Base-by-base conservation (phyloP, 2,888 invertebrate species). In the Rhaphigaster nebulosa region DNA sequence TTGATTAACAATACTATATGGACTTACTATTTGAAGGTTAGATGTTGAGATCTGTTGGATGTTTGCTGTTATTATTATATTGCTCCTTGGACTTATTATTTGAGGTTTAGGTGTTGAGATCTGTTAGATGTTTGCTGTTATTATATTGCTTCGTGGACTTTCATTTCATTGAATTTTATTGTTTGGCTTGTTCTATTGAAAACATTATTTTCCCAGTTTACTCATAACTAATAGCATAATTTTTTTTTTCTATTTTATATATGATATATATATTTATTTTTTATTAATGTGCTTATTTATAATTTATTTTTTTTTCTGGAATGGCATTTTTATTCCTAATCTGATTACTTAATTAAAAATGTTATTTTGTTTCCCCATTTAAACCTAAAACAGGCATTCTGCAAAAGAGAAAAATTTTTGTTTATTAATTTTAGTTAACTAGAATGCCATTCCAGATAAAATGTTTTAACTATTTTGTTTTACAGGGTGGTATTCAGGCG, bases 401-500 rank as follows among this genome's bases (percentile, higher is more conserved):
- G 60, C 18, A 29, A 34, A 15, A 34, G 29, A 0, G 18, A 65
- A 65, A 29, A 29, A 65, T 18, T 15, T 0, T 29, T 29, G 4
- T 60, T 65, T 15, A 2, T 60, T 60, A 18, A 65, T 34, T 15
- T 65, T 65, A 4, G 4, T 38, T 38, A 13, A 45, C 6, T n/a
- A 0, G 4, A 26, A 23, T 84, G 45, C 84, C 45, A 84, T 84
- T 84, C 45, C 84, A 84, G 84, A 84, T n/a, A 45, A 84, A 84
- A 50, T 45, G n/a, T 45, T 41, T 84, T n/a, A 84, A 84, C 70
- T 38, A 20, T 76, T 84, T 84, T 84, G 13, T 84, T 84, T 84
- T 84, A 50, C 84, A 84, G 84, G 84, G 84, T 84, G 84, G 84
- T 50, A 84, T 84, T 38, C 12, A 50, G 84, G 84, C n/a, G 84